These are phyloP conservation scores for Neosalanx taihuensis DNA, from an alignment of 2,797 vertebrate genomes.

Conservation along the genomic window DNA sequence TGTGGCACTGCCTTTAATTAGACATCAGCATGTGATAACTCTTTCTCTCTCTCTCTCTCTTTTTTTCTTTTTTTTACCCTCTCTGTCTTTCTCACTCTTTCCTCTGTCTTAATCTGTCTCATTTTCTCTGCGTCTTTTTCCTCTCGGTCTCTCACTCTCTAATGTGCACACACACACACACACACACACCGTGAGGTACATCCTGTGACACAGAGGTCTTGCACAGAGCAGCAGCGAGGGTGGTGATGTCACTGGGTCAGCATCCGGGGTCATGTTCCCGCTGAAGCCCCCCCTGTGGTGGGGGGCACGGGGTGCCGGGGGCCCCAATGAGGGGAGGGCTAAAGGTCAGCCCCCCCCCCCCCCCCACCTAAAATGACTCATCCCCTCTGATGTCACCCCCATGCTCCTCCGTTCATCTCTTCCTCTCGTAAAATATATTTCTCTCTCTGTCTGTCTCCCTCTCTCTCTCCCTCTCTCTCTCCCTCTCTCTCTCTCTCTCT, in stretches of 20 bases:
- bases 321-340: slow-evolving; percentile 4
- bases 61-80: too few species aligned
- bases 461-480: not conserved
- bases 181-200: slow-evolving; percentile 5
- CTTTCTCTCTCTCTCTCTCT: not conserved
- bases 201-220: not conserved
- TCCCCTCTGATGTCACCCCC: not conserved
- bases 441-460: too few species aligned
- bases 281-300: not conserved
- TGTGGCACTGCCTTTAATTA: slow-evolving; percentile 51
- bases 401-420: not conserved
- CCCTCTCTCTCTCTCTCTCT: not conserved
- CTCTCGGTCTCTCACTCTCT: not conserved
- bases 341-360: not conserved
- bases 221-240: slow-evolving; percentile 12
- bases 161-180: not conserved
- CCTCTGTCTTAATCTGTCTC: not conserved
- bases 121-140: not conserved
- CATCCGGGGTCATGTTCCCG: not conserved
- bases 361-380: not conserved
- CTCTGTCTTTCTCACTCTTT: too few species aligned
- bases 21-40: slow-evolving; percentile 28
- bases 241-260: slow-evolving; percentile 14
- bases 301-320: not conserved
- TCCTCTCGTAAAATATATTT: not conserved